Base-by-base conservation (phyloP, 1,140 invertebrate genomes). In the Calycopis cecrops region DNA sequence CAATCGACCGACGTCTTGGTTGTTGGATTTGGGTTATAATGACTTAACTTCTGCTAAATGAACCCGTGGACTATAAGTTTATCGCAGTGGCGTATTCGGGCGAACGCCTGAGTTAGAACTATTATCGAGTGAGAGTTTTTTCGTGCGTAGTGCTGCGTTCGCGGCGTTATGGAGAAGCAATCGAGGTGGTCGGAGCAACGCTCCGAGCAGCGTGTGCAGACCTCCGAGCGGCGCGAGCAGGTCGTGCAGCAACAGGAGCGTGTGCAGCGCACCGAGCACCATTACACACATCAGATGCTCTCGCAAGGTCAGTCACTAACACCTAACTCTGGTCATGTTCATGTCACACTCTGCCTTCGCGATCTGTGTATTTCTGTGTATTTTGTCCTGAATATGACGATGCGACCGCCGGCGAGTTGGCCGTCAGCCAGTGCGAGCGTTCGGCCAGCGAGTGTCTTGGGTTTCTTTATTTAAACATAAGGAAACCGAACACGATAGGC, bases 1-100 rank as follows among this genome's bases (percentile, higher is more conserved):
- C 92, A 93, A 93, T 93, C 93, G 93, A 94, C 92, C 93, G 93
- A 94, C 93, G 93, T 94, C 93, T 94, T 93, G 92, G 92, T 92
- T 92, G 90, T 90, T 90, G 90, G 92, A 91, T 92, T 90, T 92
- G 92, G 92, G 93, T 93, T 92, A 93, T 91, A 91, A 94, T 93
- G 92, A 93, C 92, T 93, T 93, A 90, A 91, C 90, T 92, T 92
- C 90, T 92, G 90, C 90, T 91, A 91, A 92, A 86, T 90, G 90
- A 91, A 90, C 89, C 90, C 90, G 90, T 90, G 90, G 85, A 88
- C 85, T 87, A 78, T 76, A 75, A 81, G 78, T 81, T 79, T 79
- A 71, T 78, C 75, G 73, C 76, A 78, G 75, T 84, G 73, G 80
- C 79, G 81, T 82, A 76, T 71, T 71, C 64, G 63, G 67, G 72